Evolutionary conservation across 2,113 vertebrate species (phyloP), one percentile per base, ranked within the genome.

Genomic region (Rattus rattus): DNA sequence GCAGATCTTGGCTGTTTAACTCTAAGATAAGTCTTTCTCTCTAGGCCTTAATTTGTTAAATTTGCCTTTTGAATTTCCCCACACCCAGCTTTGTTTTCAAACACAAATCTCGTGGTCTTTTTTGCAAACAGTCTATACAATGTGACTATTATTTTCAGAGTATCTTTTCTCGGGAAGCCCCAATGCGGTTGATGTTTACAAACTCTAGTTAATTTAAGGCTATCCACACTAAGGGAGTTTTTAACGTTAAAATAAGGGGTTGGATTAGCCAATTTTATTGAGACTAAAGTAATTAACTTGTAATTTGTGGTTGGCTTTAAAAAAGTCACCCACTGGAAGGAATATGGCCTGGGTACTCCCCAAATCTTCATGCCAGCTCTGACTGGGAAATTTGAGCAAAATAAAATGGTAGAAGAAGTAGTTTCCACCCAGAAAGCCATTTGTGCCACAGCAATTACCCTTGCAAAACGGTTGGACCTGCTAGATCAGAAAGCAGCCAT

Each of bases 181-280:
- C 93, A 94, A 88, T 95, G 79, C 87, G 94, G 61, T 43, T 14
- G 39, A 84, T 83, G 94, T 73, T 94, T 90, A 24, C 67, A 97
- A 97, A 95, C 36, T 77, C 47, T 94, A 86, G 72, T 94, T 94
- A 94, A 96, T 95, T 96, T 92, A 89, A 95, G 85, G 17, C 80
- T 91, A 17, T 84, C 59, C 86, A 67, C 16, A 14, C 20, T 63
- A 52, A 20, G 61, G 77, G 61, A 80, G 30, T 75, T 96, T 96
- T 95, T 70, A n/a, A 87, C 56, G 92, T 92, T 89, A 91, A 93
- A 97, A 94, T 88, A 85, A 93, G 63, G 93, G 88, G 49, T 83
- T 84, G 85, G 83, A 61, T 94, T 96, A 61, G 22, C 81, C 73
- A 93, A 47, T 96, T 92, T 97, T 94, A 61, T 70, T 96, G 92